Evolutionary conservation across 2,113 vertebrate genomes (phyloP).

Genomic region (Psettodes erumei): DNA sequence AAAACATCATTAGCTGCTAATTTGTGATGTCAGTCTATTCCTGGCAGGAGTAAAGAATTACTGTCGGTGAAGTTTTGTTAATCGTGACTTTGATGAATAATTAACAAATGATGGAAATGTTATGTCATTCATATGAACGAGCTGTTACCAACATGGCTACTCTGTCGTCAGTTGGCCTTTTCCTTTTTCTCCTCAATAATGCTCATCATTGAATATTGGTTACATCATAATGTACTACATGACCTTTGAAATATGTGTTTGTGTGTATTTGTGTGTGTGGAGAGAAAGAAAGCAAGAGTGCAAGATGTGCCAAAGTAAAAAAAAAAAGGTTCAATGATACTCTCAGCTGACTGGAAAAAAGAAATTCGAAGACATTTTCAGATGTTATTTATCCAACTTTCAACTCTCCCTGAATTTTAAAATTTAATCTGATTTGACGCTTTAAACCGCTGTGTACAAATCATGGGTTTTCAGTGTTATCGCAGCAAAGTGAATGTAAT

Average conservation of each 20-base stretch:
- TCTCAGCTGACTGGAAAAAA: constrained; percentile 14
- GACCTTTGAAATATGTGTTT: not conserved
- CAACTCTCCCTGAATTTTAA: not conserved
- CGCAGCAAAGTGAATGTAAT: not conserved
- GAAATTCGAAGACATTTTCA: not conserved
- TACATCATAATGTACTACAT: not conserved
- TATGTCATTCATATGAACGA: not conserved
- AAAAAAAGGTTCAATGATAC: constrained; percentile 1
- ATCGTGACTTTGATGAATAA: not conserved
- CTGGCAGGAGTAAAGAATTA: not conserved
- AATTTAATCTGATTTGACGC: not conserved
- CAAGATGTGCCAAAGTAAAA: not conserved
- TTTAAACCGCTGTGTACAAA: not conserved
- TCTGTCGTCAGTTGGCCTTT: not conserved
- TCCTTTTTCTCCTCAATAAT: not conserved
- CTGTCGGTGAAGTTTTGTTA: not conserved
- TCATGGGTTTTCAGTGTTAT: not conserved
- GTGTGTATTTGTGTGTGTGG: not conserved
- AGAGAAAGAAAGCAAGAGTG: not conserved
- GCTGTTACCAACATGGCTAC: not conserved
- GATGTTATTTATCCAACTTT: constrained; percentile 5
- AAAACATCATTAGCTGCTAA: not conserved
- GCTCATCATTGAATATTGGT: not conserved
- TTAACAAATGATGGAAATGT: not conserved
- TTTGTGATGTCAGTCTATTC: not conserved